Evolutionary conservation across 2,888 invertebrate species (phyloP), one percentile per base, ranked within the genome.

Genomic region (Agrilus mali): DNA sequence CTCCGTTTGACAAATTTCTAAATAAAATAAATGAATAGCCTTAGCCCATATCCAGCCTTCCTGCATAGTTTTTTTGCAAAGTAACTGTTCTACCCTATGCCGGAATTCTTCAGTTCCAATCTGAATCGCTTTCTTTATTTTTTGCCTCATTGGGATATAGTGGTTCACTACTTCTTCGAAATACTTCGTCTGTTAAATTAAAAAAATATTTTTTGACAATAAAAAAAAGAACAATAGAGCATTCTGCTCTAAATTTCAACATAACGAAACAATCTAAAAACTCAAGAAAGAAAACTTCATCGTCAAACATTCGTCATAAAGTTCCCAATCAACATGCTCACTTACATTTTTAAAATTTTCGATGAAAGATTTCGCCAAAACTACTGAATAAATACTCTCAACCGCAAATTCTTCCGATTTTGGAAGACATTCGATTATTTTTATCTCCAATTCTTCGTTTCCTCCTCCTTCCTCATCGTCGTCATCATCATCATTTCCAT

Each of bases 271-370:
- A 1, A 7, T 20, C 20, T 20, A 20, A 20, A 20, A 20, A 7
- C 20, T 20, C 20, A 7, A 20, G 7, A 20, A 20, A 6, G 5
- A 20, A 20, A 2, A 20, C 6, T 20, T 20, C 20, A 17, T 17
- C 7, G 20, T 20, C 4, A 20, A 20, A 6, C 5, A 20, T 17
- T 4, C 17, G 20, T 20, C 6, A 20, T 6, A 20, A 20, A n/a
- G n/a, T n/a, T 7, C 20, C 20, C 7, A 20, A 20, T 20, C 6
- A 27, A 47, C 39, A 40, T 39, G 15, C 3, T 2, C 15, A 57
- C 61, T 64, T 55, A 70, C 68, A 44, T 63, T 67, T 60, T 64
- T 66, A 55, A 67, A 72, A 53, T 69, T 59, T 33, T 57, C 52
- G 10, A 57, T 51, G 47, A 69, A 66, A 41, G 62, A 56, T 39